Conservation (phyloP, 2,113 vertebrate species). For the Pitta sordida region DNA sequence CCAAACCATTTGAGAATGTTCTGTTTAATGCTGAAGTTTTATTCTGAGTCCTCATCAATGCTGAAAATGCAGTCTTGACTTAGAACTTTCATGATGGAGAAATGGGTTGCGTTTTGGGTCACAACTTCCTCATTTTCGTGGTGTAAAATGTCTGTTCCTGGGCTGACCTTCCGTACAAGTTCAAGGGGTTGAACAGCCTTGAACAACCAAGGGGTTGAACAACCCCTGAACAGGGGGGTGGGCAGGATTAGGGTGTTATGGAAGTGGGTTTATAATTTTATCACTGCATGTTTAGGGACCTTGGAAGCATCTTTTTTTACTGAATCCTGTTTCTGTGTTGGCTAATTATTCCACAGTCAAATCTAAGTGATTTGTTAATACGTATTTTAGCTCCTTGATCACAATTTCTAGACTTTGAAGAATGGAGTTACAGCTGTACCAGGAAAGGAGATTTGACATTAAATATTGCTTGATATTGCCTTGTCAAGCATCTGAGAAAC, state of each 20-base stretch:
- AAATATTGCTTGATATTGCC: background rate
- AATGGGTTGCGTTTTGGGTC: background rate
- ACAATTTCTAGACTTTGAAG: background rate
- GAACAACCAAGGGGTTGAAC: background rate
- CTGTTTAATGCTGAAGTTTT: background rate
- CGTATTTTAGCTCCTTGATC: background rate
- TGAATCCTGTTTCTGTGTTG: background rate
- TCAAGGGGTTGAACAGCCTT: background rate
- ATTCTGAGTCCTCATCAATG: background rate
- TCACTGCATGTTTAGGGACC: background rate
- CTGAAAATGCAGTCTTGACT: background rate
- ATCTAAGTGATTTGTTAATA: background rate
- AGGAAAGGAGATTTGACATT: background rate
- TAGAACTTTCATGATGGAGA: background rate
- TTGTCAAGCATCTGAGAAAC: background rate
- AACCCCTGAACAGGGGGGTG: background rate
- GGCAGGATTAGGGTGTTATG: background rate
- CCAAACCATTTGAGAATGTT: background rate
- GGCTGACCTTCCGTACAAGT: background rate
- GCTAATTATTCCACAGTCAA: background rate
- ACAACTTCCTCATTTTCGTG: constrained; percentile 22
- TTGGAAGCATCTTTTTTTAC: background rate
- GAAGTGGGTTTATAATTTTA: background rate
- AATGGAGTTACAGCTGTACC: background rate
- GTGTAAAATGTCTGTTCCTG: background rate